Base-by-base conservation (phyloP, 1,140 invertebrate species). In the Zaprionus taronus region DNA sequence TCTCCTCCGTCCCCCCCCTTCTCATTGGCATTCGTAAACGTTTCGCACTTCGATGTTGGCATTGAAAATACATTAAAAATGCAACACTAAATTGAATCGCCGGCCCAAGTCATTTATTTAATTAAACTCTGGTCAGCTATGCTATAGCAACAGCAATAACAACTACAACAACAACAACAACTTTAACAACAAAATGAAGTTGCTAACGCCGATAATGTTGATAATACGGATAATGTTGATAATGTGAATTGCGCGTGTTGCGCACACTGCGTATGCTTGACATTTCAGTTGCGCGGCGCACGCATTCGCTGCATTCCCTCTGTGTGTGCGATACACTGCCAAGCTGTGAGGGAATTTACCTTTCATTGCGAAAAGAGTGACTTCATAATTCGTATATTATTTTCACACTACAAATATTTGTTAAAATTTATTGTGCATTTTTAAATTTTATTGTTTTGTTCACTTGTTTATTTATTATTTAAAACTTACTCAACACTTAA, bases 51-150 rank as follows among this genome's bases (percentile, higher is more conserved):
- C 20, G 31, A 41, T 38, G 28, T 49, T 67, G 74, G 47, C 69
- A 72, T 77, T 66, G 74, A 67, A 72, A 77, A 24, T 56, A 15
- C 69, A 77, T 77, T 72, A 62, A 67, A 67, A 77, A 62, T 62
- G 38, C 74, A 60, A 61, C 38, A 61, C 62, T 66, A 67, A 77
- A 77, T 72, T 77, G 74, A 72, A 67, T 77, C 60, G 66, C 20
- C 60, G 41, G 17, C 51, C 31, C 20, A 66, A 57, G 51, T 72
- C 73, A 84, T 90, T 72, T 69, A 89, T 81, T 74, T 79, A 84
- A 84, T 89, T 84, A 89, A 81, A 77, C 56, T 55, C 47, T 17
- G 15, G 36, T 36, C 64, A 57, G 38, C 41, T 26, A 28, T 62
- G 64, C 24, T 17, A 17, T 11, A 17, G 34, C 55, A 72, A 20